Percentiles rank a stretch among this genome's conserved stretches.
Evolutionary conservation across 2,888 invertebrate genomes (phyloP).

Genomic region (Eulithis testata): DNA sequence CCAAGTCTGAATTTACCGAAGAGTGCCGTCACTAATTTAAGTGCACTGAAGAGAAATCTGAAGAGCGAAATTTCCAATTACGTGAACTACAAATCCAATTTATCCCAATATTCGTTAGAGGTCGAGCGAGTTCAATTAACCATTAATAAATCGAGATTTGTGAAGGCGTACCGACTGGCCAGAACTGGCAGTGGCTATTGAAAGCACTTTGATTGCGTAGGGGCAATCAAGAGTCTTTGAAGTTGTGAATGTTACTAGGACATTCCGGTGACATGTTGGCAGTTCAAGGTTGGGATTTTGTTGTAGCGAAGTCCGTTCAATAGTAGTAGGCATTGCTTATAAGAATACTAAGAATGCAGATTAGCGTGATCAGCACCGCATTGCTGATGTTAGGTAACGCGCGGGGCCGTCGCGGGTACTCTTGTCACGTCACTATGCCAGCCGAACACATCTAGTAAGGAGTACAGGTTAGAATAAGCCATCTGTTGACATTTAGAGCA

Average conservation of each 20-base stretch:
- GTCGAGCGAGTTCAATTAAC: slow-evolving; percentile 52
- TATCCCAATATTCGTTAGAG: slow-evolving; percentile 45
- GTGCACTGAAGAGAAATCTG: slow-evolving; percentile 41
- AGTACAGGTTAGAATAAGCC: neutral
- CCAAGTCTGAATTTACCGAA: slow-evolving; percentile 37
- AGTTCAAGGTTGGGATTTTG: slow-evolving; percentile 26
- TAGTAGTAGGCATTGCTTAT: slow-evolving; percentile 10
- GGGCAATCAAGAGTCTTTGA: slow-evolving; percentile 36
- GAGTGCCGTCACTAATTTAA: slow-evolving; percentile 41
- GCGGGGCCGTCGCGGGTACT: slow-evolving; percentile 52
- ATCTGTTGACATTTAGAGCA: slow-evolving; percentile 2
- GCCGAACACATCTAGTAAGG: slow-evolving; percentile 14
- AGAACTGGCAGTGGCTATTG: slow-evolving; percentile 41
- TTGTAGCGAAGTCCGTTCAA: neutral
- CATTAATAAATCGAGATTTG: slow-evolving; percentile 48
- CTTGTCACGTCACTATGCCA: slow-evolving; percentile 47
- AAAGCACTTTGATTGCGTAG: slow-evolving; percentile 42
- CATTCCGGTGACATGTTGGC: slow-evolving; percentile 22
- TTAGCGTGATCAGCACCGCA: slow-evolving; percentile 70
- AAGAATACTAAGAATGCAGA: slow-evolving; percentile 57
- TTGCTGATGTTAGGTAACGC: slow-evolving; percentile 67
- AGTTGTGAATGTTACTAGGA: slow-evolving; percentile 29
- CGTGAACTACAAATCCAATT: slow-evolving; percentile 50
- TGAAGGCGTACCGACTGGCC: slow-evolving; percentile 36
- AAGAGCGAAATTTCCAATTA: slow-evolving; percentile 48